Base-by-base conservation (phyloP, 2,797 vertebrate genomes). In the Oreochromis grahami region DNA sequence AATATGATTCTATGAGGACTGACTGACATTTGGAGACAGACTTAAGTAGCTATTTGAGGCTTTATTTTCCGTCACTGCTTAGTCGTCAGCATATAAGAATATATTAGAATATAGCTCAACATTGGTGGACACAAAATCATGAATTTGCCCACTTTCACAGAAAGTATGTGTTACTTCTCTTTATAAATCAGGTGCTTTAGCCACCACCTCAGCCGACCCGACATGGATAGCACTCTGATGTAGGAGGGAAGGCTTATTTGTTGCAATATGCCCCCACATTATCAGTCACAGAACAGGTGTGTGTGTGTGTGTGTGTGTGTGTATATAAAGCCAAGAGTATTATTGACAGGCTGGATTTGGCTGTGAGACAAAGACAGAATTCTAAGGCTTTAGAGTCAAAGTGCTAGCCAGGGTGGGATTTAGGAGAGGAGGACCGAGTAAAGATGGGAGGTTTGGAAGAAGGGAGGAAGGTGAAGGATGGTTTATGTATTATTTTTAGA, bases 321-420 rank as follows among this genome's bases (percentile, higher is more conserved):
- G 4, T 8, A 6, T 74, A 5, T 24, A 43, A 68, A 80, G 65
- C 45, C 19, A 32, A 36, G 32, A 38, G 15, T 55, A 36, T 76
- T 82, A 76, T 81, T 55, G 78, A 86, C 60, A 78, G 38, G 29
- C 11, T 83, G 80, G 82, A 87, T 82, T 83, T 88, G 80, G 79
- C 81, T 68, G 43, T 11, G 26, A 82, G 60, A 81, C 58, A 87
- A 84, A 88, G 79, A 80, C 65, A 74, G 53, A 77, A 83, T 26
- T 26, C 3, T 11, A 48, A 24, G 52, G 86, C 58, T 82, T 87
- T 41, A 45, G 50, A 84, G 77, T 77, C 9, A 9, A 68, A 77
- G 48, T 34, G 74, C 58, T 52, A 78, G 56, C 56, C 81, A 51
- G 24, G 56, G 29, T 86, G 86, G 81, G 84, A 88, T 86, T 86